Evolutionary conservation across 2,113 vertebrate genomes (phyloP).

Genomic region (Accipiter virgatus): DNA sequence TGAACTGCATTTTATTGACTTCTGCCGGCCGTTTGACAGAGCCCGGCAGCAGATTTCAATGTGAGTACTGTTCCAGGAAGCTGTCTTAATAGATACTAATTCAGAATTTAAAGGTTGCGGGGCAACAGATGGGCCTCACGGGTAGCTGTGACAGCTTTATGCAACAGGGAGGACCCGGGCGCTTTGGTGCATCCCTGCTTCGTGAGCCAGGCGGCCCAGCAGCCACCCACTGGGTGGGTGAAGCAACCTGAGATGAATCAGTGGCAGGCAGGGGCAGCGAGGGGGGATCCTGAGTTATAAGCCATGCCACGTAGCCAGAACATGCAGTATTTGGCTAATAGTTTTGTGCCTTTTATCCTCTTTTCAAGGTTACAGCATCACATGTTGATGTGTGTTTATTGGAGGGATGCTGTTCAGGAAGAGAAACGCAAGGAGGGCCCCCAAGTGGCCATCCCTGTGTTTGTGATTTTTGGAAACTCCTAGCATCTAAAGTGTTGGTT

Average conservation of each 20-base stretch:
- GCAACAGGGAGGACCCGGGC: neutral
- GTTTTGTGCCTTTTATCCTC: neutral
- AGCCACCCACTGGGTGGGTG: neutral
- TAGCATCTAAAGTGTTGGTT: neutral
- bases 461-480: neutral
- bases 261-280: neutral
- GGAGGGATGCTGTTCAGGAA: neutral
- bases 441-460: neutral
- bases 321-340: neutral
- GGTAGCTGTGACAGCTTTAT: neutral
- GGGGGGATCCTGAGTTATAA: neutral
- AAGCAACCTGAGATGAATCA: neutral
- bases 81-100: neutral
- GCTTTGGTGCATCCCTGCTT: neutral
- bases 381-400: accelerated
- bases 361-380: neutral
- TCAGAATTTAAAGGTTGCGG: neutral
- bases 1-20: neutral
- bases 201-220: neutral
- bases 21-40: neutral
- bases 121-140: accelerated
- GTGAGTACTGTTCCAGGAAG: neutral
- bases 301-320: accelerated
- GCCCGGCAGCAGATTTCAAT: neutral
- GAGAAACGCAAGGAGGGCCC: neutral